phyloP scores from a whole-genome alignment of 53 echinoderm and acorn worm genomes.

The Mesocentrotus franciscanus region DNA sequence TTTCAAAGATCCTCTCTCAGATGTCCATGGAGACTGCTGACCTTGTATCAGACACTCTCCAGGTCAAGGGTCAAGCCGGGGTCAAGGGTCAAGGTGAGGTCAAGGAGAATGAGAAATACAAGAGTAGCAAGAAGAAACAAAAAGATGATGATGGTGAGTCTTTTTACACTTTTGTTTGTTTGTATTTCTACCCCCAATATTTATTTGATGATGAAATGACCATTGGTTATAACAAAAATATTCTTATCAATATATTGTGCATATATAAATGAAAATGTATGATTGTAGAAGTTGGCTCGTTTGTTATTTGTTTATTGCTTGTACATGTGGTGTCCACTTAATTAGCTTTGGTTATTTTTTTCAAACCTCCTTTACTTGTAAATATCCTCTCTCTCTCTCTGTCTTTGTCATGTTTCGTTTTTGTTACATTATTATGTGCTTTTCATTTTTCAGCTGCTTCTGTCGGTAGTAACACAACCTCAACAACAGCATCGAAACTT shows the following conservation, averaged over 20 bases:
- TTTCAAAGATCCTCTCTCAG: slow-evolving; percentile 57
- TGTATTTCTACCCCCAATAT: not conserved
- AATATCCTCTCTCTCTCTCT: too few relatives aligned
- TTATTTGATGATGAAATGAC: not conserved
- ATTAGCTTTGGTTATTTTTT: too few relatives aligned
- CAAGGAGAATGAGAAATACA: not conserved
- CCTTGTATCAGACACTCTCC: slow-evolving; percentile 21
- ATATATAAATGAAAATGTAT: too few relatives aligned
- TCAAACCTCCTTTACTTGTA: too few relatives aligned
- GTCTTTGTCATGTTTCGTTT: not conserved
- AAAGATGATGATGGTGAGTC: slow-evolving; percentile 52
- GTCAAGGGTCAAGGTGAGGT: slow-evolving; percentile 6
- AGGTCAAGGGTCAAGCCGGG: slow-evolving; percentile 53
- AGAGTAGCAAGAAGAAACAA: not conserved
- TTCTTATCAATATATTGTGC: too few relatives aligned
- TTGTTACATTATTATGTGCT: not conserved
- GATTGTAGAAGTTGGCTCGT: too few relatives aligned
- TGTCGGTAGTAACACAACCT: not conserved
- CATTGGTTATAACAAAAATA: too few relatives aligned
- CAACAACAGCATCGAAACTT: slow-evolving; percentile 16
- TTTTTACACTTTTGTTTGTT: not conserved
- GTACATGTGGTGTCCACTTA: too few relatives aligned
- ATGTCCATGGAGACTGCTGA: slow-evolving; percentile 60
- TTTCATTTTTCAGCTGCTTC: slow-evolving; percentile 12
- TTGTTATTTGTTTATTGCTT: too few relatives aligned